phyloP scores from a whole-genome alignment of 1,140 invertebrate genomes.

The Bradysia coprophila region DNA sequence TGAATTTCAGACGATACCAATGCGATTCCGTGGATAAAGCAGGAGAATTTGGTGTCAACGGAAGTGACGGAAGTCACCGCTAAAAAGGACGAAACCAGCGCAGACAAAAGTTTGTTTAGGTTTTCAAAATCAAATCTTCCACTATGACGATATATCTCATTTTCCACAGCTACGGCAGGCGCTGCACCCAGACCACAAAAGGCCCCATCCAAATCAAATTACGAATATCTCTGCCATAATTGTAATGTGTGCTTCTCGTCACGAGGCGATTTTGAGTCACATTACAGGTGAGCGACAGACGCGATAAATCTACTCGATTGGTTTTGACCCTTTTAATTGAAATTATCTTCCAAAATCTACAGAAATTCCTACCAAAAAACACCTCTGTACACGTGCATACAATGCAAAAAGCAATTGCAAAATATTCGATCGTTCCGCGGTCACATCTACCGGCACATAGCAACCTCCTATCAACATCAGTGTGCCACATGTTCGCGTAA shows the following conservation, averaged over 20 bases:
- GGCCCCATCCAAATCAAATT: not conserved
- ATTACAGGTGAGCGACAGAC: not conserved
- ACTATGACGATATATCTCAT: no score
- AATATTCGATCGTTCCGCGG: not conserved
- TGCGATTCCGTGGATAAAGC: no score
- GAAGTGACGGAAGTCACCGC: no score
- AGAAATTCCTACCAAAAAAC: not conserved
- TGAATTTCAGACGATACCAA: no score
- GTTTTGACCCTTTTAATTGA: not conserved
- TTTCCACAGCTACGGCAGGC: no score
- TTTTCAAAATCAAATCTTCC: no score
- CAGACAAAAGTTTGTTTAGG: no score
- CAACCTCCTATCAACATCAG: not conserved
- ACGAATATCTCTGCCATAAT: not conserved
- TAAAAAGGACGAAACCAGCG: no score
- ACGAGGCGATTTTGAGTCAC: not conserved
- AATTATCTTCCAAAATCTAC: not conserved
- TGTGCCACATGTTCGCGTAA: slow-evolving; percentile 3
- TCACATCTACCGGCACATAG: not conserved
- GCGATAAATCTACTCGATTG: no score
- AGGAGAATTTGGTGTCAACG: no score
- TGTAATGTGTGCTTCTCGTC: not conserved
- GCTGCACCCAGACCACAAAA: not conserved
- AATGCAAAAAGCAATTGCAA: not conserved
- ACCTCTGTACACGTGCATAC: not conserved